A percentile compares a stretch with the other conserved stretches of the same genome.
Conservation (phyloP, 37 sponge, comb jelly and placozoan genomes). For the Diacarnus erythraeanus region DNA sequence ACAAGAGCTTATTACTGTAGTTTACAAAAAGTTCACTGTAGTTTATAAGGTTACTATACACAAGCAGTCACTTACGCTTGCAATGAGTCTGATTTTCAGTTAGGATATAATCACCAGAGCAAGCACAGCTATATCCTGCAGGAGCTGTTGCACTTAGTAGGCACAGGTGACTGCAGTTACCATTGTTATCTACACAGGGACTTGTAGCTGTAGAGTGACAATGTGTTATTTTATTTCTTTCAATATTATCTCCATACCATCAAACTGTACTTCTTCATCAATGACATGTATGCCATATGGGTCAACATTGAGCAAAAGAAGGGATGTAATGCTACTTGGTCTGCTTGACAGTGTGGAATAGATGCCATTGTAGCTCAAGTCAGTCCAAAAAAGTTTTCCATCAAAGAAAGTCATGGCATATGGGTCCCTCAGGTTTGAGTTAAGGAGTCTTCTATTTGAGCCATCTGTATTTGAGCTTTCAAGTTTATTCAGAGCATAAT, state of each 20-base stretch:
- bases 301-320: not conserved
- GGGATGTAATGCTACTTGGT: not conserved
- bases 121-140: conserved; percentile 41
- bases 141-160: conserved; percentile 14
- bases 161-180: conserved; percentile 77
- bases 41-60: no score
- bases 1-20: no score
- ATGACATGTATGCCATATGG: conserved; percentile 28
- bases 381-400: conserved; percentile 63
- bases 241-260: not conserved
- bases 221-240: not conserved
- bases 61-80: conserved; percentile 6
- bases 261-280: not conserved
- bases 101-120: conserved; percentile 25
- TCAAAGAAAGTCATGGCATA: conserved; percentile 52
- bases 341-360: not conserved
- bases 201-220: not conserved
- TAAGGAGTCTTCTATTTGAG: conserved; percentile 8
- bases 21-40: no score
- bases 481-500: conserved; percentile 11
- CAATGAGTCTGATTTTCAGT: not conserved
- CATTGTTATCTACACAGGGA: conserved; percentile 61
- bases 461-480: conserved; percentile 43
- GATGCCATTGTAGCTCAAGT: conserved; percentile 43
- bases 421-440: conserved; percentile 29